Conservation (phyloP, 1,140 invertebrate genomes). For the Paraescarpia echinospica region DNA sequence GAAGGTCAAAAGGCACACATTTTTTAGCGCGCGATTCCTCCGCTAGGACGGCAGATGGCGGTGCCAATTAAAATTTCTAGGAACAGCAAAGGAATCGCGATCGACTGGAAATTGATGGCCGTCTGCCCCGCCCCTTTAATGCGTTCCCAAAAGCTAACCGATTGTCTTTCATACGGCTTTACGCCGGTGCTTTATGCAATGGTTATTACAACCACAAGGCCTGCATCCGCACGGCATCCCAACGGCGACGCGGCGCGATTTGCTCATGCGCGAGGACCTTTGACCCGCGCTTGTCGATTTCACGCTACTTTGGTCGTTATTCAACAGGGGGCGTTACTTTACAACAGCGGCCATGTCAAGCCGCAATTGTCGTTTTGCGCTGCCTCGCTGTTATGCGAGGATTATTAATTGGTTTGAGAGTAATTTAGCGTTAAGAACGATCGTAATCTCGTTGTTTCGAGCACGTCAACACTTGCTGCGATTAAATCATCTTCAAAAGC, state of each 20-base stretch:
- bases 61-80: not conserved
- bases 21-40: not conserved
- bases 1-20: not conserved
- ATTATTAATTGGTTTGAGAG: not conserved
- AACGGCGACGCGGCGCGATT: not conserved
- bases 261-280: conserved; percentile 3
- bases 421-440: not conserved
- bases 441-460: not conserved
- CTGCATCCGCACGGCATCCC: not conserved
- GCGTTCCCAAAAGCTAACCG: not conserved
- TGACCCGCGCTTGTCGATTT: not conserved
- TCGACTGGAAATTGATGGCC: not conserved
- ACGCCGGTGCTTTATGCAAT: not conserved
- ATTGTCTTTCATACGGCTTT: not conserved
- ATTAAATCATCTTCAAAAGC: not conserved
- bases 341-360: not conserved
- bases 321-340: not conserved
- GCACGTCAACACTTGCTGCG: not conserved
- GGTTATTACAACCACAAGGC: not conserved
- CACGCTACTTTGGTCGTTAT: conserved; percentile 4
- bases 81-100: not conserved
- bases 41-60: not conserved
- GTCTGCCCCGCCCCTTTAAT: not conserved
- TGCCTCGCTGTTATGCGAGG: not conserved
- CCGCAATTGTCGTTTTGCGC: not conserved